Base-by-base conservation (phyloP, 2,113 vertebrate species). In the Rana temporaria region DNA sequence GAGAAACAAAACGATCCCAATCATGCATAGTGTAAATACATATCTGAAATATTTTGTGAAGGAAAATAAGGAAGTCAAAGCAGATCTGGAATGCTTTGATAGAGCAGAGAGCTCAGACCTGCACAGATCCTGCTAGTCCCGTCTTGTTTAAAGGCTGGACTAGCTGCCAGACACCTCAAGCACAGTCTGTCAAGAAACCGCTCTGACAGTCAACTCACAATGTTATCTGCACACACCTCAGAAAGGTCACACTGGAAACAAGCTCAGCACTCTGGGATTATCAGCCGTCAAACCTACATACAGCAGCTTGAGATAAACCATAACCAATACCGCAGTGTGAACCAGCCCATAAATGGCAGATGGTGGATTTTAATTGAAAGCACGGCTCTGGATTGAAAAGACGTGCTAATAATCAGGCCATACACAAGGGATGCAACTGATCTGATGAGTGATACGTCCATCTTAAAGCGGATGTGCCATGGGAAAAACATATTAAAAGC, bases 171-270 rank as follows among this genome's bases (percentile, higher is more conserved):
- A 72, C 57, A 48, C 34, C 24, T 72, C 68, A 30, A 59, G 4
- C 55, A 53, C 26, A 52, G 66, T 69, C 64, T 60, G 78, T 69
- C 77, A 42, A 7, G 32, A 62, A 75, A 62, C 34, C 11, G 55
- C 38, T 77, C 74, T 42, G 74, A 72, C 76, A 26, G 20, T 62
- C 22, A 56, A 57, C 56, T 70, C 32, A 38, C 30, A 70, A 62
- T 48, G 55, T 70, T 70, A 70, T 80, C 56, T 52, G 32, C 22
- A 70, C 59, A 69, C 78, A 79, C 64, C 78, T 60, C 65, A 1
- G 30, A 59, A 69, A 66, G 26, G 65, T 57, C 55, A 75, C 52
- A 24, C 14, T 59, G 48, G 53, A 72, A 56, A 56, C 52, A 59
- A 17, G 32, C 72, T 30, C 12, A 8, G 64, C 26, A 32, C 24